Evolutionary conservation across 2,113 vertebrate species (phyloP).

Genomic region (Neofelis nebulosa): DNA sequence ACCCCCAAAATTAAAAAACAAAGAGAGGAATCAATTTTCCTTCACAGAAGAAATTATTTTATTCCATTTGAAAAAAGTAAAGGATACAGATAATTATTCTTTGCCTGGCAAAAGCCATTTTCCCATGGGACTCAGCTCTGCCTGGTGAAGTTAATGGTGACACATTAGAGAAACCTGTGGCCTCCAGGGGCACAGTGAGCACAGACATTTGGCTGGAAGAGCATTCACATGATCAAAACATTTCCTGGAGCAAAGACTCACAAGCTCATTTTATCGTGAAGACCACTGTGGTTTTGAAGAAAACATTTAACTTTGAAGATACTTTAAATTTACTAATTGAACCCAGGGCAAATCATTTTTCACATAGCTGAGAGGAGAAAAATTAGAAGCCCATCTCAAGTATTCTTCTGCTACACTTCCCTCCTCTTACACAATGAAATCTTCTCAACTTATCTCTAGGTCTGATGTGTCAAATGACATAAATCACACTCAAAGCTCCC

Average conservation of each 20-base stretch:
- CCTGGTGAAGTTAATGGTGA: background rate
- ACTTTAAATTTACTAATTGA: background rate
- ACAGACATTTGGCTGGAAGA: background rate
- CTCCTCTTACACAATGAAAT: background rate
- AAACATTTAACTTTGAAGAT: background rate
- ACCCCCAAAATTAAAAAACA: background rate
- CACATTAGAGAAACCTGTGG: too few relatives aligned
- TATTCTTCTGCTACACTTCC: background rate
- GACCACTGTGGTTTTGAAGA: background rate
- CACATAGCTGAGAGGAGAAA: background rate
- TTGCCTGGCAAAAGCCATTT: background rate
- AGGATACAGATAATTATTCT: background rate
- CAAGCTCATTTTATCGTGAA: background rate
- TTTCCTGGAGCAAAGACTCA: background rate
- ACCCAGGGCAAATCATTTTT: background rate
- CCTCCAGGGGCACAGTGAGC: background rate
- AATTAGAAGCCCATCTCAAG: background rate
- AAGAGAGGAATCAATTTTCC: conserved; percentile 46
- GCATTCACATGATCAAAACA: background rate
- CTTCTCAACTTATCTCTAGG: background rate
- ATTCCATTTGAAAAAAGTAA: conserved; percentile 40
- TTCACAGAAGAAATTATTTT: conserved; percentile 84
- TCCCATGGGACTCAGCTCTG: background rate
- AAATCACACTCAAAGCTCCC: background rate
- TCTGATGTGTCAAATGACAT: background rate